These are phyloP conservation scores for Cyclopterus lumpus DNA, from an alignment of 2,797 vertebrate species.

Conservation along the genomic window DNA sequence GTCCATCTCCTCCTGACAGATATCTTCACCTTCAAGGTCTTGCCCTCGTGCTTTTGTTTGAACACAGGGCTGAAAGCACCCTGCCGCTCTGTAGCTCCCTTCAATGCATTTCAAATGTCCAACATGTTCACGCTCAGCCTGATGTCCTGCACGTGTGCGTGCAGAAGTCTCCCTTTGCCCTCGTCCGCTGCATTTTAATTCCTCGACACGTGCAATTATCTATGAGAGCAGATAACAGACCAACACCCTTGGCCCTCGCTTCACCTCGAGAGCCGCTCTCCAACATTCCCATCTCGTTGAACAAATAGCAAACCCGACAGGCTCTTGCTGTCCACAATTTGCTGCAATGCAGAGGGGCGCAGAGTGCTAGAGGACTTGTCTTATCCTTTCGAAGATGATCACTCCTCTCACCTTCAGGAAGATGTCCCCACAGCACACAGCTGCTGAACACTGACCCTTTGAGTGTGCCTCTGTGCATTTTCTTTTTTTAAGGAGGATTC, in stretches of 20 bases:
- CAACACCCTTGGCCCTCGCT: conserved; percentile 53
- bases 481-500: conserved; percentile 78
- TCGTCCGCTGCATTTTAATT: conserved; percentile 56
- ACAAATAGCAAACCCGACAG: conserved; percentile 68
- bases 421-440: conserved; percentile 36
- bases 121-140: conserved; percentile 53
- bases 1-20: conserved; percentile 72
- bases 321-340: conserved; percentile 65
- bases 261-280: conserved; percentile 52
- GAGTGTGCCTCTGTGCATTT: conserved; percentile 59
- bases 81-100: not conserved
- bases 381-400: conserved; percentile 65
- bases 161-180: conserved; percentile 47
- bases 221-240: conserved; percentile 63
- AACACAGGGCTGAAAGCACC: conserved; percentile 18
- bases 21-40: conserved; percentile 71
- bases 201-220: conserved; percentile 76
- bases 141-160: conserved; percentile 61
- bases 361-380: conserved; percentile 50
- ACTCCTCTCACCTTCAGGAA: conserved; percentile 55
- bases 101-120: conserved; percentile 38
- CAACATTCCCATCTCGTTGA: conserved; percentile 56
- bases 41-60: conserved; percentile 58
- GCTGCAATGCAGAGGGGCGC: conserved; percentile 79
- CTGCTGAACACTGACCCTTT: conserved; percentile 68